These are phyloP conservation scores for Eubucco bourcierii DNA, from an alignment of 2,113 vertebrate species.

Conservation along the genomic window DNA sequence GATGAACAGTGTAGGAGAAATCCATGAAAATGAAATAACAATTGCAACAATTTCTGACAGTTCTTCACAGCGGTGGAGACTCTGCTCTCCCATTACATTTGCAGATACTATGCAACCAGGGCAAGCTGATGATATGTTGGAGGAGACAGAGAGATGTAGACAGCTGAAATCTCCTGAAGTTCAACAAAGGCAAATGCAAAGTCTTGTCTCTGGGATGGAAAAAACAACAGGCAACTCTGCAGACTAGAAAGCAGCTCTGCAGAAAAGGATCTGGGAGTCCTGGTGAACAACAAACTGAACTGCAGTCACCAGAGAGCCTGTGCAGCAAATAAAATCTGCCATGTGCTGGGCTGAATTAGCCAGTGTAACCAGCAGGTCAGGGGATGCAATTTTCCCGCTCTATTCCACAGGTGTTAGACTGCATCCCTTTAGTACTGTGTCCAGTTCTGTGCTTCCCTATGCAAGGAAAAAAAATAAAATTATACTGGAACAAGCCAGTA, in stretches of 20 bases:
- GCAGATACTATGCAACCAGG: not conserved
- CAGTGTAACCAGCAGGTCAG: not conserved
- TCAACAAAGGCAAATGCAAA: not conserved
- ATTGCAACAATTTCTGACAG: not conserved
- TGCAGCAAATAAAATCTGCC: not conserved
- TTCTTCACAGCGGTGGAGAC: not conserved
- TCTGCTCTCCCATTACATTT: not conserved
- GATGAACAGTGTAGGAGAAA: not conserved
- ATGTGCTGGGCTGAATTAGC: not conserved
- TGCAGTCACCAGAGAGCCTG: not conserved
- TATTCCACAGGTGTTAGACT: not conserved
- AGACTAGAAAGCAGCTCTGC: not conserved
- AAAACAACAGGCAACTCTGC: not conserved
- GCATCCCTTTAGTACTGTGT: not conserved
- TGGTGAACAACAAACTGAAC: not conserved
- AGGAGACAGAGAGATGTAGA: not conserved
- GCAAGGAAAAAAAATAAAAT: not conserved
- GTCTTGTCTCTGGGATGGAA: not conserved
- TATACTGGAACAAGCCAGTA: not conserved
- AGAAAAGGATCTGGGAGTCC: not conserved
- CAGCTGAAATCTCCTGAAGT: not conserved
- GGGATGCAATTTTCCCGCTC: not conserved
- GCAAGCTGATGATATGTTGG: not conserved
- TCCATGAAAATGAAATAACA: not conserved
- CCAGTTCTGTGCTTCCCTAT: not conserved